Evolutionary conservation across 2,888 invertebrate species (phyloP).

Genomic region (Campoplex capitator): DNA sequence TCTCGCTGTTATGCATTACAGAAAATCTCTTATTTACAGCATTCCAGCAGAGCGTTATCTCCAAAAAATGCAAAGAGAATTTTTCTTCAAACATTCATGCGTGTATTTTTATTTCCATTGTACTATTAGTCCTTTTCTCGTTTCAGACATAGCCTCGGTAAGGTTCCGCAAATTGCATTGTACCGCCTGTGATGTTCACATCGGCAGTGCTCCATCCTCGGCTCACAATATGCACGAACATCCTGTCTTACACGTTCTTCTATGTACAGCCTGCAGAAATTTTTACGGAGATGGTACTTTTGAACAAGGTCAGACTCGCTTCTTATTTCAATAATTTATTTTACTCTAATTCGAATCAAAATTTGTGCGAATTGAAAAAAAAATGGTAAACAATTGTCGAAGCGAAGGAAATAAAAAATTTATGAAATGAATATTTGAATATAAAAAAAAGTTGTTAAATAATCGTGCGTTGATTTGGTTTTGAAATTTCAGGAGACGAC

Average conservation of each 20-base stretch:
- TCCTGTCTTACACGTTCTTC: slow-evolving; percentile 90
- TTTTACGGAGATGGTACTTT: slow-evolving; percentile 94
- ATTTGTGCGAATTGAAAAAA: neutral
- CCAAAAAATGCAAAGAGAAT: neutral
- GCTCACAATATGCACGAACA: slow-evolving; percentile 89
- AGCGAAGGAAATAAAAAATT: neutral
- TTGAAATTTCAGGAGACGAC: slow-evolving; percentile 87
- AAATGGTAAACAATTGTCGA: no score
- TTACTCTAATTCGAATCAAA: neutral
- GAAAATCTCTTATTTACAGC: neutral
- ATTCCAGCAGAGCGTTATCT: neutral
- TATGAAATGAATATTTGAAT: no score
- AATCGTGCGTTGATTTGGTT: neutral
- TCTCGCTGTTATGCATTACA: neutral
- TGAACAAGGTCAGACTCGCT: slow-evolving; percentile 87
- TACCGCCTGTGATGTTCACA: slow-evolving; percentile 90
- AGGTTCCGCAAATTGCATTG: slow-evolving; percentile 89
- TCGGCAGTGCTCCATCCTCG: slow-evolving; percentile 89
- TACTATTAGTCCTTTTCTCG: neutral
- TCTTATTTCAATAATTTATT: neutral
- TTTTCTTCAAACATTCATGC: neutral
- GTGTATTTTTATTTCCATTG: neutral
- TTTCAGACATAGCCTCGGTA: slow-evolving; percentile 86
- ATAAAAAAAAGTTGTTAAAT: no score
- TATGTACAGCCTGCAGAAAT: slow-evolving; percentile 90